Evolutionary conservation across 2,113 vertebrate genomes (phyloP), one percentile per base, ranked within the genome.

Genomic region (Spea bombifrons): DNA sequence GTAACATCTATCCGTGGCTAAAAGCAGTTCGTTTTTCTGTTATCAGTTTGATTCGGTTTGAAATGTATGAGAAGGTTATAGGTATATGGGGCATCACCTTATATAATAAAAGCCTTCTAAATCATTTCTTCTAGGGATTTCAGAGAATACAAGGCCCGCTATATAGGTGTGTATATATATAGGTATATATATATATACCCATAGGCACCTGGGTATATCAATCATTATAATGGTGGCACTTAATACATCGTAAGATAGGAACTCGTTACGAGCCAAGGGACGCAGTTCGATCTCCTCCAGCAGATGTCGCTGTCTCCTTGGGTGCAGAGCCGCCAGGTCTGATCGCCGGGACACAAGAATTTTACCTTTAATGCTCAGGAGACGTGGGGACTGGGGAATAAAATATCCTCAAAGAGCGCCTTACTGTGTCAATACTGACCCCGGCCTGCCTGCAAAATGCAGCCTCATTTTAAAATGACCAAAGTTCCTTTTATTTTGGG

Each of bases 361-460:
- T 64, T 17, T 64, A 16, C 6, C 15, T 64, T 64, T 6, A 52
- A 52, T 52, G 50, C 50, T 10, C 50, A 52, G 50, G 50, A 52
- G 50, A 52, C 1, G 9, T 52, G 9, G 6, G 9, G 72, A 64
- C 61, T 17, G 8, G 16, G 17, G 8, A 66, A 76, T 75, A 81
- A 45, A 71, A 76, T 71, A 72, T 59, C 73, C 73, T 72, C 67
- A 76, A 81, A 81, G 49, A 49, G 48, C 57, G 3, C 8, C 6
- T 17, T 74, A 48, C 47, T 10, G 1, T 10, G 1, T 69, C 45
- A 80, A 69, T 57, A 7, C 3, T 69, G 65, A 49, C 78, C 73
- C 63, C 50, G 3, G 52, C 67, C 12, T 47, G 48, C 55, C 15
- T 0, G 47, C 13, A 63, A 52, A 16, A 59, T 45, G 48, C 9